Base-by-base conservation (phyloP, 2,113 vertebrate genomes). In the Nyctereutes procyonoides region DNA sequence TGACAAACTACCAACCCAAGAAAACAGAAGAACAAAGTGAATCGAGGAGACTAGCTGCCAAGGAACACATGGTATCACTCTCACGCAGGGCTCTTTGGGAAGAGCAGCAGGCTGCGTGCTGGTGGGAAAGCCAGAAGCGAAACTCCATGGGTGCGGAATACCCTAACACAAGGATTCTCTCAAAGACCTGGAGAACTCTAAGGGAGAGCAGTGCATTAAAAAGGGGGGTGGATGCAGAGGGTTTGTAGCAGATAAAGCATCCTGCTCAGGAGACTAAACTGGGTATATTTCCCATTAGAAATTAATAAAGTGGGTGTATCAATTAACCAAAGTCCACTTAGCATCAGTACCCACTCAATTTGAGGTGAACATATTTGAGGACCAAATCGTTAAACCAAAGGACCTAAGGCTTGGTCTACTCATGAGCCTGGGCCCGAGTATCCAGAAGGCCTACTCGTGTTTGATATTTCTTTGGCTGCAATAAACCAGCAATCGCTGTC, bases 1-100 rank as follows among this genome's bases (percentile, higher is more conserved):
- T 99, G 88, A 99, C 99, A 98, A 99, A 99, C 99, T 99, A 95
- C 3, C 90, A 92, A 92, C 3, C 28, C 85, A 98, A 94, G 98
- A 97, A 48, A 97, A 90, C 2, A 32, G 90, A 80, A 92, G 93
- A 24, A 58, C 16, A 87, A 55, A 16, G 55, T 95, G 60, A 97
- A 58, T 73, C 48, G 65, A 35, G 35, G 90, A 63, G 65, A 76
- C 13, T 35, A 55, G 65, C 1, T 12, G 58, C 38, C 19, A 14
- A 16, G 26, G 73, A 15, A 55, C 43, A 3, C 26, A 28, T 3
- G 4, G 3, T 4, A 1, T 60, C 30, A 30, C 20, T 43, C 32
- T 16, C 0, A 3, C 0, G 8, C n/a, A 76, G 1, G 51, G 24
- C 15, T 26, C 32, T 32, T 8, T 3, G 24, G 73, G n/a, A 67